Base-by-base conservation (phyloP, 2,113 vertebrate species). In the Dermatemys mawii region DNA sequence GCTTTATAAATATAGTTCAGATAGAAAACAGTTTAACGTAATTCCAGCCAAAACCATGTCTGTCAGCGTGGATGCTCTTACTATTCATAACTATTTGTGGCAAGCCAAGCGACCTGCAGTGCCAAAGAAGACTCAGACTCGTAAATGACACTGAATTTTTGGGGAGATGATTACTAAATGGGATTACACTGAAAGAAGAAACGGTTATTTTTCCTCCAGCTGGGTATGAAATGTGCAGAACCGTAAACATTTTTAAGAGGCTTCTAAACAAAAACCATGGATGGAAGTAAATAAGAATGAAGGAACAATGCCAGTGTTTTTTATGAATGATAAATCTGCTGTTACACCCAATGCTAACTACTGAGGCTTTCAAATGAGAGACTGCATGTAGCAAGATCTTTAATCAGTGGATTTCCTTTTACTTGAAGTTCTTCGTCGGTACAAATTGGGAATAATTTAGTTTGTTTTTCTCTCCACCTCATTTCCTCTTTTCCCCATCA, bases 1-100 rank as follows among this genome's bases (percentile, higher is more conserved):
- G 88, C 98, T 99, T 50, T 99, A 99, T 94, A 99, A 99, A 60
- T 99, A 99, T 98, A 99, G 99, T 97, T 99, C 99, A 0, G 99
- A 99, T 98, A 98, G 99, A 80, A 99, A 99, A 97, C 99, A 99
- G 98, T 99, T 99, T 82, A 99, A 96, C 1, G 92, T 99, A 96
- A 99, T 99, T 94, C 99, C 99, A 0, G 98, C 99, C 96, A 99
- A 99, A 98, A 99, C 98, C 75, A 99, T 99, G 98, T 99, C 99
- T 0, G 99, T 99, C 97, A 99, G 99, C 0, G 99, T 99, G 96
- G 99, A 99, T 6, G 99, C 99, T 0, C 98, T 99, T 78, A 99
- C 99, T 4, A 99, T 99, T 83, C 99, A 99, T 63, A 99, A 99
- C 95, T 98, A 99, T 95, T 95, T 99, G 95, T 99, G 99, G 99